These are phyloP conservation scores for Macquaria ambigua DNA, from an alignment of 2,113 vertebrate species.

Conservation along the genomic window DNA sequence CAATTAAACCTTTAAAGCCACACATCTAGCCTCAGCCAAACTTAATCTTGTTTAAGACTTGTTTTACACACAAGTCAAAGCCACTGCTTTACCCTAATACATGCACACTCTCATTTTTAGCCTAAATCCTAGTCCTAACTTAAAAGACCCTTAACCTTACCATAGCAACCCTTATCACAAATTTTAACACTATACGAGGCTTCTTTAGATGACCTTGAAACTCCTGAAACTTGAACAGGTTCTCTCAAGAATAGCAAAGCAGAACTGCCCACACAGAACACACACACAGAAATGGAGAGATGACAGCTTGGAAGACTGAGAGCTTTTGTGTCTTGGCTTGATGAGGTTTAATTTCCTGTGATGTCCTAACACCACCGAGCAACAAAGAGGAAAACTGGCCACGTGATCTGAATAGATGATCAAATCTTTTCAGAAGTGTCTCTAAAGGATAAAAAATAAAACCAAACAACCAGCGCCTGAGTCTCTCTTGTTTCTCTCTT, in stretches of 20 bases:
- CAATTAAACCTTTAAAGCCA: not conserved
- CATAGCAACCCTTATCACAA: not conserved
- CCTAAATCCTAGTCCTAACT: not conserved
- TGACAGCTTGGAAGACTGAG: constrained; percentile 11
- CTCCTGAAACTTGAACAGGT: not conserved
- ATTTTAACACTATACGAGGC: too few relatives aligned
- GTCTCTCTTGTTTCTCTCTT: not conserved
- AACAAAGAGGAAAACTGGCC: constrained; percentile 25
- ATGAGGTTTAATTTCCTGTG: constrained; percentile 47
- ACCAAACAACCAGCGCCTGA: not conserved
- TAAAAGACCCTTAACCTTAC: not conserved
- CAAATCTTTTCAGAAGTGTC: constrained; percentile 37
- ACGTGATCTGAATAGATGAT: constrained; percentile 11
- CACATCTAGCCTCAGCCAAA: not conserved
- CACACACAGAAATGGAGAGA: constrained; percentile 13
- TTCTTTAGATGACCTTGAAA: not conserved
- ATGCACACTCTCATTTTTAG: not conserved
- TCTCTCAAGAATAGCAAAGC: not conserved
- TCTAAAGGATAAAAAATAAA: not conserved
- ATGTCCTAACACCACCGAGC: constrained; percentile 26
- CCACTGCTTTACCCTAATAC: too few relatives aligned
- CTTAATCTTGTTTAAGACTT: not conserved
- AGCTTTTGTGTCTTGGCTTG: constrained; percentile 18
- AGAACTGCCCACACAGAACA: not conserved
- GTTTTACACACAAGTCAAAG: too few relatives aligned